Conservation (phyloP, 2,888 invertebrate genomes). For the Adelognathus sp. region DNA sequence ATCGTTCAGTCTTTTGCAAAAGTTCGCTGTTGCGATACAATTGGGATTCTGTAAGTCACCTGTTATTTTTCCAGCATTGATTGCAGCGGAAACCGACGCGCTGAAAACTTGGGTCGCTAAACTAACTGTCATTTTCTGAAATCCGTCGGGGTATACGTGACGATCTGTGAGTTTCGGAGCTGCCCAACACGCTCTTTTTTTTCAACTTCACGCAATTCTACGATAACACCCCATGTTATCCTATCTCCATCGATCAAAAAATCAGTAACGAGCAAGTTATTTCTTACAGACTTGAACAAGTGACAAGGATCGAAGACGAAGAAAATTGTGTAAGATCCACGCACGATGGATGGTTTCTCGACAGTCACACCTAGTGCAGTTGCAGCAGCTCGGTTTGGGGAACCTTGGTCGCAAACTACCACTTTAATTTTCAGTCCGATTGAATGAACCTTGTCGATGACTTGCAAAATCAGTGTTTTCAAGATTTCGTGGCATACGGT, state of each 20-base stretch:
- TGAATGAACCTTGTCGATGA: constrained; percentile 51
- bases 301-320: constrained; percentile 61
- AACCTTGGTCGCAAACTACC: constrained; percentile 62
- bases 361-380: constrained; percentile 55
- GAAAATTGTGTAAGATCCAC: constrained; percentile 49
- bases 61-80: constrained; percentile 43
- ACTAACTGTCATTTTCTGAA: constrained; percentile 63
- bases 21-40: background rate
- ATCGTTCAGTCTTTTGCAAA: background rate
- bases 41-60: background rate
- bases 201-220: too few species aligned
- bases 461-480: background rate
- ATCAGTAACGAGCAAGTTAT: too few species aligned
- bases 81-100: constrained; percentile 60
- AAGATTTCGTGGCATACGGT: constrained; percentile 41
- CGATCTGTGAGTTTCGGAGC: constrained; percentile 62
- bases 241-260: too few species aligned
- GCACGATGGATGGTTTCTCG: constrained; percentile 55
- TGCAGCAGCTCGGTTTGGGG: constrained; percentile 55
- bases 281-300: constrained; percentile 56
- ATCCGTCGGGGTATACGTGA: constrained; percentile 61
- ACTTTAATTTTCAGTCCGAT: constrained; percentile 54
- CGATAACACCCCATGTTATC: too few species aligned
- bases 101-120: constrained; percentile 66
- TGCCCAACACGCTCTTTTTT: too few species aligned